phyloP scores from a whole-genome alignment of 2,113 vertebrate genomes.

The Crypturellus undulatus region DNA sequence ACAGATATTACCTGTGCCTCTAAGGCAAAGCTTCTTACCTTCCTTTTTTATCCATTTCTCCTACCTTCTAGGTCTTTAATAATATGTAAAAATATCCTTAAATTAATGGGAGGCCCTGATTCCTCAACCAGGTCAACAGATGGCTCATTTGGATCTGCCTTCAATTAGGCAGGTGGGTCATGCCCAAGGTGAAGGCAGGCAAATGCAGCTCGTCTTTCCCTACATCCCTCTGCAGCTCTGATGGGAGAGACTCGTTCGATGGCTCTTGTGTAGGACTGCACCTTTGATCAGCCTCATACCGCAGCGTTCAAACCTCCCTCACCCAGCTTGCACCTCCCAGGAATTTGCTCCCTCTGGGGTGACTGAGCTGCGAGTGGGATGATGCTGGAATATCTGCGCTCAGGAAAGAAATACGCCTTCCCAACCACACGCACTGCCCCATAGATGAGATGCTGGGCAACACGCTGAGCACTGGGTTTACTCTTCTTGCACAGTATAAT shows the following conservation, averaged over 20 bases:
- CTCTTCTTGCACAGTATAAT: neutral
- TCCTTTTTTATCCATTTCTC: neutral
- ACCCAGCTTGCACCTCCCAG: neutral
- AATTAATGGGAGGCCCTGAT: neutral
- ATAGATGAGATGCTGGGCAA: neutral
- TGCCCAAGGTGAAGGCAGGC: conserved; percentile 6
- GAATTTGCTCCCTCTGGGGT: neutral
- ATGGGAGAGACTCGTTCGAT: neutral
- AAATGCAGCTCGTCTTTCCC: conserved; percentile 46
- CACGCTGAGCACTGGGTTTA: neutral
- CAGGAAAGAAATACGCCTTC: neutral
- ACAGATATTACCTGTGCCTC: conserved; percentile 66
- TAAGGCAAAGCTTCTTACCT: conserved; percentile 56
- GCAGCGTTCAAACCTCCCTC: neutral
- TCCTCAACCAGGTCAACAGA: conserved; percentile 48
- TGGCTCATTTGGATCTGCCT: conserved; percentile 22
- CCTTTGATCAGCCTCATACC: neutral
- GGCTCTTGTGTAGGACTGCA: neutral
- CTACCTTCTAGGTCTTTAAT: conserved; percentile 22
- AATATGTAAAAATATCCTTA: conserved; percentile 34
- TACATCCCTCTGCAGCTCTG: neutral
- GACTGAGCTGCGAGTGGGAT: neutral
- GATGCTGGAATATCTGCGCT: neutral
- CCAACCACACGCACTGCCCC: neutral
- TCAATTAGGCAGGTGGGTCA: conserved; percentile 37